Base-by-base conservation (phyloP, 2,888 invertebrate species). In the Leptinotarsa haldemani region DNA sequence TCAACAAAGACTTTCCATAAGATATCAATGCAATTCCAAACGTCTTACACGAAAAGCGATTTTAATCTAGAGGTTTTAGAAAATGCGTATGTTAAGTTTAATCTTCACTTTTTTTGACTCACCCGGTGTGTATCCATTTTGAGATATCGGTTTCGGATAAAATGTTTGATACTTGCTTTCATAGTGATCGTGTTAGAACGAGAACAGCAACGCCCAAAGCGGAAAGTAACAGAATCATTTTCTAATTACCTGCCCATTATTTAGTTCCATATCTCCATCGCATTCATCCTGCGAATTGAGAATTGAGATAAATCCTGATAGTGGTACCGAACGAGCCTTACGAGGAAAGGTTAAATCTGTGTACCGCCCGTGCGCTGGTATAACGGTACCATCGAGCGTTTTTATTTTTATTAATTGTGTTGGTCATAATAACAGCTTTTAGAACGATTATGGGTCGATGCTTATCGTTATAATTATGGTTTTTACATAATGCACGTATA, bases 341-440 rank as follows among this genome's bases (percentile, higher is more conserved):
- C 40, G 66, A 66, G 53, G 53, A 67, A 53, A 67, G 67, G 53
- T 67, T 67, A 53, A 67, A 53, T 67, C 53, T 67, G 53, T 40
- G 48, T 67, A 56, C 30, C 40, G 67, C 53, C 76, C 76, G 74
- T 76, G 74, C 69, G 71, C 71, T 66, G 53, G n/a, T 74, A 71
- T 74, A 74, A 74, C 75, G 76, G 73, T 76, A 72, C 66, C 66
- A 69, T 48, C 61, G 58, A 65, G 70, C 70, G 64, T 74, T 76
- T 77, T 78, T 74, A 67, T 67, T 53, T 53, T 67, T 67, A 67
- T 80, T 80, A 76, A 78, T 78, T 72, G 72, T 74, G 68, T 77
- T 75, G 77, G 71, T 69, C 75, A 75, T 81, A 81, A 81, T 81
- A 81, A 80, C 80, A 80, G 80, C 78, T 78, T 80, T 80, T 81